Percentiles rank a stretch among this genome's conserved stretches.
These are phyloP conservation scores for Rhinophrynus dorsalis DNA, from an alignment of 2,797 vertebrate genomes.

Conservation along the genomic window DNA sequence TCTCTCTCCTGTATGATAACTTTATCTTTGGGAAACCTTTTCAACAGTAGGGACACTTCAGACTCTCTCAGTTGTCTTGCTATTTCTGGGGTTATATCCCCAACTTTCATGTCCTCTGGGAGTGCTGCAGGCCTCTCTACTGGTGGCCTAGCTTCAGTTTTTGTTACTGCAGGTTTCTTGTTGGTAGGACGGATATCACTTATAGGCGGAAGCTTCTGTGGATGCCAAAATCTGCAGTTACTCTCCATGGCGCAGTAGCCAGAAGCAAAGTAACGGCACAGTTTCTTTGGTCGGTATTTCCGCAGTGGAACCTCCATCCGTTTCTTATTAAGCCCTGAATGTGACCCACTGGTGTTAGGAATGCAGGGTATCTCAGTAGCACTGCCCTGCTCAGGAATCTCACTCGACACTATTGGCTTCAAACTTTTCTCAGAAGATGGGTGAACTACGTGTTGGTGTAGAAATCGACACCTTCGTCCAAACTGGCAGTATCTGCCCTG, in stretches of 20 bases:
- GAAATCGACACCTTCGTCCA: slow-evolving; percentile 72
- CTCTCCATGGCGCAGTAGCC: slow-evolving; percentile 78
- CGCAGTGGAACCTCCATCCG: slow-evolving; percentile 8
- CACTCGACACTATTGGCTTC: not conserved
- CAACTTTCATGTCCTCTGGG: slow-evolving; percentile 64
- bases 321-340: not conserved
- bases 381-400: not conserved
- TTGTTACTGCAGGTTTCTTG: slow-evolving; percentile 9
- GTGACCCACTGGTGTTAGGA: not conserved
- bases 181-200: slow-evolving; percentile 26
- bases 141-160: not conserved
- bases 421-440: slow-evolving; percentile 32
- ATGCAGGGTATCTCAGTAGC: not conserved
- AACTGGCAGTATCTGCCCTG: slow-evolving; percentile 73
- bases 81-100: slow-evolving; percentile 69
- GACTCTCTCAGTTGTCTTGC: slow-evolving; percentile 68
- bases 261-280: slow-evolving; percentile 77
- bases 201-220: slow-evolving; percentile 54
- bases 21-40: slow-evolving; percentile 75
- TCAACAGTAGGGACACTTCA: slow-evolving; percentile 73
- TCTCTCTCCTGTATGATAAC: slow-evolving; percentile 76
- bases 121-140: slow-evolving; percentile 29
- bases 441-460: slow-evolving; percentile 59
- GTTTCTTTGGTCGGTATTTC: slow-evolving; percentile 44
- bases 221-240: slow-evolving; percentile 78